Evolutionary conservation across 2,888 invertebrate species (phyloP).

Genomic region (Halictus quadricinctus): DNA sequence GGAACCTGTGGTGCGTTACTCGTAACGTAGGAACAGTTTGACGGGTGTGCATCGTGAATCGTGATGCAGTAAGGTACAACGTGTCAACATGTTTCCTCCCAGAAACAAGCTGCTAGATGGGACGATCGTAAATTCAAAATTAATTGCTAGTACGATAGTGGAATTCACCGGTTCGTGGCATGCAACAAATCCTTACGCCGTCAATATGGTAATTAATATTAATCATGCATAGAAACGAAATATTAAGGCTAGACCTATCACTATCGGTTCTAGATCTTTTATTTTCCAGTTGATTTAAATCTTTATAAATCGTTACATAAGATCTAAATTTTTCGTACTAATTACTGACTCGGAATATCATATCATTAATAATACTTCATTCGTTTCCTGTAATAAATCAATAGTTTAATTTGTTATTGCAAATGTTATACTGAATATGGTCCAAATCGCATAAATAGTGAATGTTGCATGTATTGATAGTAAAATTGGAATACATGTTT

Average conservation of each 20-base stretch:
- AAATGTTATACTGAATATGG: neutral
- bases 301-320: no score
- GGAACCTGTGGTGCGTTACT: slow-evolving; percentile 22
- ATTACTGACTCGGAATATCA: no score
- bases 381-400: neutral
- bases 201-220: slow-evolving; percentile 7
- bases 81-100: slow-evolving; percentile 35
- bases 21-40: slow-evolving; percentile 26
- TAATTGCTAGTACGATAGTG: slow-evolving; percentile 14
- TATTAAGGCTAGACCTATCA: neutral
- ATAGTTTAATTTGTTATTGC: neutral
- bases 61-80: slow-evolving; percentile 22
- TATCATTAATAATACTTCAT: no score
- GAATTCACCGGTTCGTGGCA: neutral
- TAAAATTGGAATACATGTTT: neutral
- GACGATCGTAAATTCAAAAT: slow-evolving; percentile 46
- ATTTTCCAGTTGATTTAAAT: neutral
- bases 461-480: neutral
- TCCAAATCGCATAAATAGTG: neutral
- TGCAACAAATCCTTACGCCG: neutral
- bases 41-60: slow-evolving; percentile 34
- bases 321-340: no score
- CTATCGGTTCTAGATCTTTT: neutral
- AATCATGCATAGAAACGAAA: neutral
- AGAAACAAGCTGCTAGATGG: slow-evolving; percentile 25